phyloP scores from a whole-genome alignment of 2,888 invertebrate genomes.

The Troides helena region DNA sequence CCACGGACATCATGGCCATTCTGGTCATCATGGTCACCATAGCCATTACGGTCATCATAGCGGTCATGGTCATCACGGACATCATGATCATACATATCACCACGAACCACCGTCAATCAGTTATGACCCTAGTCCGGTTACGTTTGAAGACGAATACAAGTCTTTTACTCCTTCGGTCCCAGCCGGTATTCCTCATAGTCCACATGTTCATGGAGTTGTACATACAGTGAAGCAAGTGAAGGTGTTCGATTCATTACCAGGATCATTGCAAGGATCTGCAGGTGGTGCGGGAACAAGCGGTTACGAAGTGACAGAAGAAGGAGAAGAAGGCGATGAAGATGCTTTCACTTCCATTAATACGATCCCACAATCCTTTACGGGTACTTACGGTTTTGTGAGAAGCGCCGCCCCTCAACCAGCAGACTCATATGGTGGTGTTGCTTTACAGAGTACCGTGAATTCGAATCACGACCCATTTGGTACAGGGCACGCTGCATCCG shows the following conservation, averaged over 20 bases:
- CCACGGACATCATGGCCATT: slow-evolving; percentile 37
- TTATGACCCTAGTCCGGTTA: slow-evolving; percentile 41
- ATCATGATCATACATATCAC: slow-evolving; percentile 49
- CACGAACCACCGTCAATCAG: slow-evolving; percentile 45
- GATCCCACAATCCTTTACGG: slow-evolving; percentile 58
- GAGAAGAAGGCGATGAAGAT: slow-evolving; percentile 62
- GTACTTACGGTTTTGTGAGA: slow-evolving; percentile 57
- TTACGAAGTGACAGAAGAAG: slow-evolving; percentile 71
- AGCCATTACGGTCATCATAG: slow-evolving; percentile 46
- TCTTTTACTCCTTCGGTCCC: slow-evolving; percentile 52
- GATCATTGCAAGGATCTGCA: slow-evolving; percentile 44
- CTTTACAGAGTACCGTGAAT: slow-evolving; percentile 50
- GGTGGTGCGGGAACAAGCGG: slow-evolving; percentile 45
- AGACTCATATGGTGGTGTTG: slow-evolving; percentile 52
- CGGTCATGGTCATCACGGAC: slow-evolving; percentile 46
- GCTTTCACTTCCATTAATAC: slow-evolving; percentile 58
- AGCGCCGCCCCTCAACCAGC: slow-evolving; percentile 49
- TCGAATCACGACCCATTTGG: slow-evolving; percentile 53
- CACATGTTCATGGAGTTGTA: slow-evolving; percentile 49
- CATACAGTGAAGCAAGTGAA: slow-evolving; percentile 73
- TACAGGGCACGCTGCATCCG: slow-evolving; percentile 48
- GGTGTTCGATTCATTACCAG: slow-evolving; percentile 65
- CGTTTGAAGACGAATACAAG: slow-evolving; percentile 57
- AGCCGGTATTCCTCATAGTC: slow-evolving; percentile 42
- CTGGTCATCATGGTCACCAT: slow-evolving; percentile 37